These are phyloP conservation scores for Pangasius krempfi DNA, from an alignment of 2,797 vertebrate genomes.

Conservation along the genomic window DNA sequence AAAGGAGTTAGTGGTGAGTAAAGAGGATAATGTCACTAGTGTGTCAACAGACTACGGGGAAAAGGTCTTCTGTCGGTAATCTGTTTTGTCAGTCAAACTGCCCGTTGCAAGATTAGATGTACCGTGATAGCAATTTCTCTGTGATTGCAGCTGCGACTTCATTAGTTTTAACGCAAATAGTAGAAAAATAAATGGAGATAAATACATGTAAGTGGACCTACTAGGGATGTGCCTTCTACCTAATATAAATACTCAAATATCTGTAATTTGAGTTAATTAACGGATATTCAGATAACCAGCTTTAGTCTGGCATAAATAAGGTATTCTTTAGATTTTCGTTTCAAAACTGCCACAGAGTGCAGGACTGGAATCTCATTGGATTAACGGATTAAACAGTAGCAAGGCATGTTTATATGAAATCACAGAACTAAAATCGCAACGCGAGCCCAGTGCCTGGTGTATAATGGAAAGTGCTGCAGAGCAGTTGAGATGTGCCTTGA, in stretches of 20 bases:
- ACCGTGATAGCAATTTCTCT: background rate
- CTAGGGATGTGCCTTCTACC: too few relatives aligned
- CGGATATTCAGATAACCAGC: background rate
- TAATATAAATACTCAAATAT: background rate
- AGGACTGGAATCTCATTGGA: background rate
- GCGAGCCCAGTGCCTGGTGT: background rate
- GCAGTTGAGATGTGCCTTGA: background rate
- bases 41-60: background rate
- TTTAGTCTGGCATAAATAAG: background rate
- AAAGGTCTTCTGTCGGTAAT: background rate
- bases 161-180: background rate
- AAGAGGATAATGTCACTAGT: background rate
- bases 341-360: background rate
- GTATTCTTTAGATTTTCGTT: background rate
- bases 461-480: background rate
- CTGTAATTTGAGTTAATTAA: background rate
- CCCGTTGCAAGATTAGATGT: background rate
- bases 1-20: background rate
- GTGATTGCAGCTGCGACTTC: background rate
- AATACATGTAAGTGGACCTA: background rate
- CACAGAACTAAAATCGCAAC: background rate
- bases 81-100: background rate
- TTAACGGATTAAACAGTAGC: background rate
- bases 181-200: background rate
- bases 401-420: background rate